These are phyloP conservation scores for Diachasma alloeum DNA, from an alignment of 1,140 invertebrate species.

Conservation along the genomic window DNA sequence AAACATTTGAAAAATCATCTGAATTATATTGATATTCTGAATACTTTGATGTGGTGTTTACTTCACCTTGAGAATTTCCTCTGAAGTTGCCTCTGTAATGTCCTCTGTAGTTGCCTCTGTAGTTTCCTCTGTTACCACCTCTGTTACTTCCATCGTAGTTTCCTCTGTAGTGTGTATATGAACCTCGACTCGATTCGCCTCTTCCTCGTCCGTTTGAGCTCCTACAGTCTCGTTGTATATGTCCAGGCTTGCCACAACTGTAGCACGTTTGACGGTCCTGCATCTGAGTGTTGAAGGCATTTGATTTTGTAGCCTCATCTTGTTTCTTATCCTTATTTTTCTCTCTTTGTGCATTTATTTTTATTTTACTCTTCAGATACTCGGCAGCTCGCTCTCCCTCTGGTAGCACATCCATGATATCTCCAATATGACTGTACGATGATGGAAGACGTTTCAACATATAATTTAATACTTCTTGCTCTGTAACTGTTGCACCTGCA, in stretches of 20 bases:
- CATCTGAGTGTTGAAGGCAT: conserved; percentile 22
- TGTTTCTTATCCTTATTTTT: not conserved
- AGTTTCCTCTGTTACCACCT: too few relatives aligned
- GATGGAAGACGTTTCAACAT: conserved; percentile 45
- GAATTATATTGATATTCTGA: not conserved
- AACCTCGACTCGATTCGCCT: not conserved
- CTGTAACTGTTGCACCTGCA: conserved; percentile 36
- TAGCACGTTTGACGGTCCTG: conserved; percentile 2
- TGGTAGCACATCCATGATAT: conserved; percentile 36
- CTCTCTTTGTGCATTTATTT: not conserved
- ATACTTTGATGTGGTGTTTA: not conserved
- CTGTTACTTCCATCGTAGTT: conserved; percentile 10
- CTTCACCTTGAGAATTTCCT: too few relatives aligned
- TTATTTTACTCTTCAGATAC: conserved; percentile 29
- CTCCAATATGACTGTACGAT: conserved; percentile 45
- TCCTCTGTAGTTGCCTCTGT: too few relatives aligned
- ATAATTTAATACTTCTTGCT: conserved; percentile 48
- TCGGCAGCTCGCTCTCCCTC: conserved; percentile 16
- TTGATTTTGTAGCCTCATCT: conserved; percentile 14
- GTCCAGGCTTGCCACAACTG: conserved; percentile 27
- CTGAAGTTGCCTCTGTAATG: too few relatives aligned
- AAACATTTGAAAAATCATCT: too few relatives aligned
- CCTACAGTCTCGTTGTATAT: conserved; percentile 23
- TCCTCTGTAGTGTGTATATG: not conserved
- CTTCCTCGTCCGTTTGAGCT: not conserved